Evolutionary conservation across 2,888 invertebrate species (phyloP), one percentile per base, ranked within the genome.

Genomic region (Argyra leucocephala): DNA sequence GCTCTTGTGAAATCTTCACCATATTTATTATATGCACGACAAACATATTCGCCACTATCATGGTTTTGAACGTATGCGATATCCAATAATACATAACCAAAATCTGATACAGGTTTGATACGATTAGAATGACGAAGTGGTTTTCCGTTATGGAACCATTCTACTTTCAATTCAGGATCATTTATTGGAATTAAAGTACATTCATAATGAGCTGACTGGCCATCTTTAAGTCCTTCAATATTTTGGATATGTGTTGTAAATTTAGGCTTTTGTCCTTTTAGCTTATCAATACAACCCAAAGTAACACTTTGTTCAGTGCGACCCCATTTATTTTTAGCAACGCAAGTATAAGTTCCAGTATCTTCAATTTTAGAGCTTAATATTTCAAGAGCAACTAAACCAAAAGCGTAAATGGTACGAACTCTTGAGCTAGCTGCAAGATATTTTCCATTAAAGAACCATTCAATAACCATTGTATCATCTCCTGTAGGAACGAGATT

Each of bases 381-480:
- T 71, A 99, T 93, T 83, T 98, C 98, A 59, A 99, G 84, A 60
- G 96, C 93, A 23, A 96, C 96, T 88, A 95, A 96, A 65, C 98
- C 98, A 77, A 99, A 97, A 21, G 97, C 97, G 76, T 96, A 93
- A 18, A 96, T 93, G 15, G 96, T 96, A 75, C 93, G 85, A 67
- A 90, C 89, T 69, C 96, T 87, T 76, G 95, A 94, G 78, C 92
- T 91, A 59, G 93, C 93, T 76, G 91, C 90, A 68, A 93, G 83
- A 1, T 90, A 83, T 77, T 94, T 89, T 36, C 91, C 94, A 78
- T 99, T 95, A 77, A 92, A 95, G 85, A 93, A 94, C 94, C 94
- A 96, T 82, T 96, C 95, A 64, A 96, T 91, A 26, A 88, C 86
- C 93, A 96, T 94, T 24, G 90, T 91, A 78, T 94, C 93, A 75